Evolutionary conservation across 2,888 invertebrate species (phyloP), one percentile per base, ranked within the genome.

Genomic region (Nomada fabriciana): DNA sequence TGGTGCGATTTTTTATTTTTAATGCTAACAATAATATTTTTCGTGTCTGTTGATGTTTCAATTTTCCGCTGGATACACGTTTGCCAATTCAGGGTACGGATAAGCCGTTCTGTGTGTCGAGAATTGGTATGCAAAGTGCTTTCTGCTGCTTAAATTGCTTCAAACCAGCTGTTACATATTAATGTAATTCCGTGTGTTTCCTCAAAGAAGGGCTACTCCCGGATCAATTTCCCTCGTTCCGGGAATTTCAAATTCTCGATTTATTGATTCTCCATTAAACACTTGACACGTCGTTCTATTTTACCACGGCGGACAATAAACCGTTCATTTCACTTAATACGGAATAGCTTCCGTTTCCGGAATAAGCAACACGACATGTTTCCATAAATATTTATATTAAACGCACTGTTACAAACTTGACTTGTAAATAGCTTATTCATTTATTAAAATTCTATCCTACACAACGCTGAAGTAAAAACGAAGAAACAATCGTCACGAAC

Each of bases 101-200:
- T 68, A 80, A 80, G 52, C 63, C 67, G 57, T 72, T 78, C 74
- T 72, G 80, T 63, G 68, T 57, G 63, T 43, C 73, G 73, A 47
- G 78, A 64, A 80, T 80, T 78, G 72, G 72, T 80, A 80, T 80
- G 80, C 80, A 80, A 80, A 80, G 78, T 78, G 80, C 78, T 73
- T 80, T 73, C 78, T 68, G 78, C 63, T 47, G 78, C 72, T 80
- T 80, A 80, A 80, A 80, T 80, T 80, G 72, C 78, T 73, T 80
- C 63, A 80, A 80, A 78, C 80, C 72, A 52, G 80, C 80, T 80
- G 72, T 77, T 80, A 63, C 80, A 80, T 80, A 80, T 80, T 80
- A 80, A 80, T 80, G 80, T 50, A 63, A 69, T 78, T 72, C 80
- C 50, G 72, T 53, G 78, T 68, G 72, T 73, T 78, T 73, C 80